phyloP scores from a whole-genome alignment of 2,797 vertebrate species.

The Brachymystax lenok region DNA sequence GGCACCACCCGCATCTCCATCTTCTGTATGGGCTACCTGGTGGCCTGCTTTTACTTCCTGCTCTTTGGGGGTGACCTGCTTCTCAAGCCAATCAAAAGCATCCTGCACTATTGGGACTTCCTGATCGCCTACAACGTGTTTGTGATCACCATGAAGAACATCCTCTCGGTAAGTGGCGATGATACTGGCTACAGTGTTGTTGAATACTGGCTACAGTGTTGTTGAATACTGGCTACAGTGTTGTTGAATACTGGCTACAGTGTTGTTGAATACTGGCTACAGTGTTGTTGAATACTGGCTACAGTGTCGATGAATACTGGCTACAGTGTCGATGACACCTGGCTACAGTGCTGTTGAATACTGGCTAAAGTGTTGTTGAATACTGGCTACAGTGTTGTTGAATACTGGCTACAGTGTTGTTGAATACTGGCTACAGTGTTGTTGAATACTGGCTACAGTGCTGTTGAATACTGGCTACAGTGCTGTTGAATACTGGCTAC shows the following conservation, averaged over 20 bases:
- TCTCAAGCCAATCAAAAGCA: conserved; percentile 95
- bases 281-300: too few species aligned
- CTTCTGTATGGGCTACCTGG: conserved; percentile 99
- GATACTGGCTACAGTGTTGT: not conserved
- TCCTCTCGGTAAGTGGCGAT: conserved; percentile 86
- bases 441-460: not conserved
- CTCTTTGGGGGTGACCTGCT: conserved; percentile 93
- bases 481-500: not conserved
- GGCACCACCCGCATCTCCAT: conserved; percentile 97
- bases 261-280: too few species aligned
- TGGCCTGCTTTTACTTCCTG: conserved; percentile 98
- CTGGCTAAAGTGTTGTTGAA: too few species aligned
- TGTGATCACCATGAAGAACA: conserved; percentile 98
- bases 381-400: not conserved
- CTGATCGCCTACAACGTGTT: conserved; percentile 98
- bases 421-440: too few species aligned
- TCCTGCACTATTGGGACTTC: conserved; percentile 97
- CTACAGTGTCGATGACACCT: too few species aligned
- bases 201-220: too few species aligned
- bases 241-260: too few species aligned
- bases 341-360: too few species aligned
- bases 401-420: too few species aligned
- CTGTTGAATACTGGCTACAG: not conserved
- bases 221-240: too few species aligned
- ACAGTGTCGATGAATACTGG: too few species aligned